Conservation (phyloP, 2,888 invertebrate species). For the Tenodera sinensis region DNA sequence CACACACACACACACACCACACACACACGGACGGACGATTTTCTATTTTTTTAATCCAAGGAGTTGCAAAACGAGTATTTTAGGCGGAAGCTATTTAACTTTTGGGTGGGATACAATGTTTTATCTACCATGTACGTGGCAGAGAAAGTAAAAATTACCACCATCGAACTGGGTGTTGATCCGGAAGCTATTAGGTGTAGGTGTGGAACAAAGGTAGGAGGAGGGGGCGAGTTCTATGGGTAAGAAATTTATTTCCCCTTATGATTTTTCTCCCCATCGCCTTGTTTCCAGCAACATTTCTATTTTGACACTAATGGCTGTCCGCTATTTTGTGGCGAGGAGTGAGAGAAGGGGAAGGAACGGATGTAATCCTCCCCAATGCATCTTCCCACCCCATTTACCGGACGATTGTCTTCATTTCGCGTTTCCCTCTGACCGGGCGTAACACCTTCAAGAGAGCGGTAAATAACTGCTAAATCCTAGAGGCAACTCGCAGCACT, state of each 20-base stretch:
- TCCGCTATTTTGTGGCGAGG: slow-evolving; percentile 13
- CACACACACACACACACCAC: too few relatives aligned
- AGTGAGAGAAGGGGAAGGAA: background rate
- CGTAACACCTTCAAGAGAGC: slow-evolving; percentile 9
- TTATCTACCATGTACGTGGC: too few relatives aligned
- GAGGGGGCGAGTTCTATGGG: background rate
- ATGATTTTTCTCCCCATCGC: background rate
- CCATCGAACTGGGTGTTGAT: background rate
- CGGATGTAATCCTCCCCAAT: slow-evolving; percentile 13
- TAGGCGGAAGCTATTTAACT: too few relatives aligned
- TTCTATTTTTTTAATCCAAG: too few relatives aligned
- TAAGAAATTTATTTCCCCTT: background rate
- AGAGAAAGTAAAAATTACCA: too few relatives aligned
- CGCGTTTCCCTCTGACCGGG: background rate
- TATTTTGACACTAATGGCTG: slow-evolving; percentile 31
- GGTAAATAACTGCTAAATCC: slow-evolving; percentile 1
- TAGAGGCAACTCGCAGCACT: background rate
- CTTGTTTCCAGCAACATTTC: slow-evolving; percentile 23
- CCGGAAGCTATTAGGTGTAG: background rate
- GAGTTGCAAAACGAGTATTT: too few relatives aligned
- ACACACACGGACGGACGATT: too few relatives aligned
- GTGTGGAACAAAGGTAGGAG: background rate
- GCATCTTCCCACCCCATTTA: slow-evolving; percentile 10
- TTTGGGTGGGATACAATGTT: too few relatives aligned
- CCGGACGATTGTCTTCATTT: background rate